These are phyloP conservation scores for Eucidaris tribuloides DNA, from an alignment of 35 echinoderm and acorn worm genomes.

Conservation along the genomic window DNA sequence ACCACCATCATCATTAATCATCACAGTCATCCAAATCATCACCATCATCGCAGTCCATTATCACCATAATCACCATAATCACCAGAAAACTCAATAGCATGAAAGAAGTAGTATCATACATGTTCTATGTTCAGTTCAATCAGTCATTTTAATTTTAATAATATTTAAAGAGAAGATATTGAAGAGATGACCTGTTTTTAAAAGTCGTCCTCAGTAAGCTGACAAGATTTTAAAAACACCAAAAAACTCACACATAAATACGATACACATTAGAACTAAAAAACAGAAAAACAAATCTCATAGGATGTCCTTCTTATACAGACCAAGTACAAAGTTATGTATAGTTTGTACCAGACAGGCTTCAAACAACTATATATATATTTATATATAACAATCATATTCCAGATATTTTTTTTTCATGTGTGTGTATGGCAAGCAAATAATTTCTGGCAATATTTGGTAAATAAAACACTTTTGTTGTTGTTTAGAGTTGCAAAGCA, in stretches of 20 bases:
- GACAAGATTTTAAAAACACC: constrained; percentile 9
- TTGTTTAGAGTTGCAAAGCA: too few relatives aligned
- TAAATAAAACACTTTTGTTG: too few relatives aligned
- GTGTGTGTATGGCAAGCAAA: too few relatives aligned
- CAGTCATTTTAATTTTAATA: constrained; percentile 41
- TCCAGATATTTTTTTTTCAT: too few relatives aligned
- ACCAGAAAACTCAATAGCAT: too few relatives aligned
- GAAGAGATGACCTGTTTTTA: constrained; percentile 19
- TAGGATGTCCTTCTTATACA: constrained; percentile 19
- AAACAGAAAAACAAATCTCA: constrained; percentile 12
- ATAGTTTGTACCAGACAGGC: not conserved
- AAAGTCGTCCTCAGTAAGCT: constrained; percentile 16
- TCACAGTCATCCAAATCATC: too few relatives aligned
- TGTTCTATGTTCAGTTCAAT: constrained; percentile 9
- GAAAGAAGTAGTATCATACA: too few relatives aligned
- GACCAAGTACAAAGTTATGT: constrained; percentile 19
- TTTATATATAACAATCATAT: too few relatives aligned
- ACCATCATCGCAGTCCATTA: too few relatives aligned
- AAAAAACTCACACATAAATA: constrained; percentile 42
- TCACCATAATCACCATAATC: too few relatives aligned
- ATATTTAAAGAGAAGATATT: constrained; percentile 25
- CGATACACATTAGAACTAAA: constrained; percentile 24
- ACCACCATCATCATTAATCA: too few relatives aligned
- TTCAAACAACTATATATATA: constrained; percentile 33
- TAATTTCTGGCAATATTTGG: too few relatives aligned